Percentiles rank a stretch among this genome's conserved stretches.
phyloP scores from a whole-genome alignment of 1,140 invertebrate species.

The Diabrotica undecimpunctata region DNA sequence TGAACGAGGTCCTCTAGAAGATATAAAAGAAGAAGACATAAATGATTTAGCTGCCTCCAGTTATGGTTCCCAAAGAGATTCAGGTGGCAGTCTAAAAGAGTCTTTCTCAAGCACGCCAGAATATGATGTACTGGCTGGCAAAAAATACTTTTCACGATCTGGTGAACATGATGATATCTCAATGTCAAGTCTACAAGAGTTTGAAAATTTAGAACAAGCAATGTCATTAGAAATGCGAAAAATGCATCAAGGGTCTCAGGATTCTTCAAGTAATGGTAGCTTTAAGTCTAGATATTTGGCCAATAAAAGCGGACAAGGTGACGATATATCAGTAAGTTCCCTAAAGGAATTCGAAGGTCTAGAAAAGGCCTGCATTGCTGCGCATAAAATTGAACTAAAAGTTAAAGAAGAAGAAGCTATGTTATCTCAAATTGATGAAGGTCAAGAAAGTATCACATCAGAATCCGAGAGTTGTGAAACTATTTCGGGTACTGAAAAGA shows the following conservation, averaged over 20 bases:
- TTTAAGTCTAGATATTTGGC: constrained; percentile 61
- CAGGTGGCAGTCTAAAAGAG: constrained; percentile 71
- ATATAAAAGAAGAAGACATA: constrained; percentile 86
- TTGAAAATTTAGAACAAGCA: constrained; percentile 84
- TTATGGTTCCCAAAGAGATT: constrained; percentile 76
- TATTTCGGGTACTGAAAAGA: constrained; percentile 56
- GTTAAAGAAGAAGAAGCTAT: constrained; percentile 83
- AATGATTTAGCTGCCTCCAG: constrained; percentile 77
- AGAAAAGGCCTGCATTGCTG: constrained; percentile 82
- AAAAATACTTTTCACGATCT: constrained; percentile 71
- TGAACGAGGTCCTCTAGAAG: constrained; percentile 75
- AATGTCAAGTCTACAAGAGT: constrained; percentile 88
- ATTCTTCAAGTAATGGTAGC: constrained; percentile 73
- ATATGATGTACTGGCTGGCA: constrained; percentile 75
- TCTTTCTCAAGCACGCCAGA: constrained; percentile 79
- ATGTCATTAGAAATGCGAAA: constrained; percentile 63
- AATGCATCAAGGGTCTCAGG: constrained; percentile 64
- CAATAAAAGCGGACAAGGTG: constrained; percentile 70
- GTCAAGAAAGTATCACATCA: constrained; percentile 61
- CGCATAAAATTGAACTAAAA: constrained; percentile 73
- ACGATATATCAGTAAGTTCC: constrained; percentile 87
- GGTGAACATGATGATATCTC: constrained; percentile 88
- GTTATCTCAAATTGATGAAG: constrained; percentile 68
- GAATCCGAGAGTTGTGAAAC: constrained; percentile 68
- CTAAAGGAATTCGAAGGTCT: constrained; percentile 92